Evolutionary conservation across 2,797 vertebrate species (phyloP).

Genomic region (Mallotus villosus): DNA sequence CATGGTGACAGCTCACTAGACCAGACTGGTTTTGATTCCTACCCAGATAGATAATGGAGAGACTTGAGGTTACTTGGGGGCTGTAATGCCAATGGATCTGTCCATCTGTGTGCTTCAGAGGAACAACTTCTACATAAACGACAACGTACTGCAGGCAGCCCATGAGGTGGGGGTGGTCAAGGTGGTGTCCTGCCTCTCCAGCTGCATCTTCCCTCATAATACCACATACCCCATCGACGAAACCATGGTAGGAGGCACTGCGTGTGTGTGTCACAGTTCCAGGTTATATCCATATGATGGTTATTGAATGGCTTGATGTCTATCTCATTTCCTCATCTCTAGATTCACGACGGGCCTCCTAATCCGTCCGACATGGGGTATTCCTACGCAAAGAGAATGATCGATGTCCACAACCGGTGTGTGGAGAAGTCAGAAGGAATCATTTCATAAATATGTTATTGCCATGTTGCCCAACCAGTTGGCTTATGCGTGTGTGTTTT

Average conservation of each 20-base stretch:
- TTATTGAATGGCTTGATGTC: background rate
- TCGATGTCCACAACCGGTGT: slow-evolving; percentile 91
- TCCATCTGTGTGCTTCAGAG: slow-evolving; percentile 69
- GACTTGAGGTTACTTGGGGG: background rate
- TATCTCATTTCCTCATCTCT: background rate
- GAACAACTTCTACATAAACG: slow-evolving; percentile 89
- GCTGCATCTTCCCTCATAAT: slow-evolving; percentile 95
- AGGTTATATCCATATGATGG: background rate
- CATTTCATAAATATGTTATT: background rate
- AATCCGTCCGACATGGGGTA: slow-evolving; percentile 95
- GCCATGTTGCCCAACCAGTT: background rate
- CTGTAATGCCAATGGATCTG: background rate
- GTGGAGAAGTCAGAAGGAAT: background rate
- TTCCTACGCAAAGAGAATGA: slow-evolving; percentile 94
- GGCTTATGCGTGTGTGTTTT: background rate
- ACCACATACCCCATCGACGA: slow-evolving; percentile 93
- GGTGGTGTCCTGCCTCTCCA: slow-evolving; percentile 94
- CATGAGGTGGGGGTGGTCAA: slow-evolving; percentile 78
- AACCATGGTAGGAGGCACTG: slow-evolving; percentile 82
- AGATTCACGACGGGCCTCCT: slow-evolving; percentile 93
- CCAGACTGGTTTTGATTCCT: no score
- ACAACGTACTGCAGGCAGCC: slow-evolving; percentile 89
- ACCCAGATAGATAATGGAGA: no score
- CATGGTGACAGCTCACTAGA: background rate
- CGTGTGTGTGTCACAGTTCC: background rate